Evolutionary conservation across 2,113 vertebrate species (phyloP), one percentile per base, ranked within the genome.

Genomic region (Tachysurus vachellii): DNA sequence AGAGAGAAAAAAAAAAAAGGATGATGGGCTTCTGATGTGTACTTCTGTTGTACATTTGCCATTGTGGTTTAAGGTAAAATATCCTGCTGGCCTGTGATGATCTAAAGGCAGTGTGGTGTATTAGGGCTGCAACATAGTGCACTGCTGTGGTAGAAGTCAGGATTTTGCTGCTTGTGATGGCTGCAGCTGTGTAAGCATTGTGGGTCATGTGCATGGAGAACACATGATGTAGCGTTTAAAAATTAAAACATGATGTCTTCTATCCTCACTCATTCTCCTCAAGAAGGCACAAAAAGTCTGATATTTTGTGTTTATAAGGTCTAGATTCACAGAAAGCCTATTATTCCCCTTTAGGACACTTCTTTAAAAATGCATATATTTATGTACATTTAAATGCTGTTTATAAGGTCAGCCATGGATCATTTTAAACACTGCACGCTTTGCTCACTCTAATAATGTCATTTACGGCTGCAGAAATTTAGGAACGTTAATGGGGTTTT

Each of bases 331-430:
- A n/a, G 44, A 50, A 50, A 50, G 11, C 21, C 12, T 50, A 47
- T 21, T 85, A 90, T 70, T 61, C 17, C 50, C 53, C 85, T 86
- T 86, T 83, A 62, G 56, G 28, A 8, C 26, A 71, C 93, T 94
- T 95, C 94, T 91, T 91, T 88, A 85, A 93, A 93, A 94, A 93
- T 93, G 93, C 92, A 90, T 86, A 70, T 90, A 90, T 91, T 56
- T 31, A 31, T 56, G 28, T 79, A 79, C 56, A 79, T 88, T 90
- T 88, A 94, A 93, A 92, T 94, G 91, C 92, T 94, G 93, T 94
- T 91, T 82, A 91, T 94, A 94, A 95, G 94, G 94, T 95, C 94
- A 94, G 91, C 92, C 91, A 88, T 94, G 92, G 92, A 89, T 93
- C 94, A 94, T 94, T 91, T 93, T 91, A 88, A 87, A 90, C 89